These are phyloP conservation scores for Agapetus fuscipes DNA, from an alignment of 2,888 invertebrate species.

Conservation along the genomic window DNA sequence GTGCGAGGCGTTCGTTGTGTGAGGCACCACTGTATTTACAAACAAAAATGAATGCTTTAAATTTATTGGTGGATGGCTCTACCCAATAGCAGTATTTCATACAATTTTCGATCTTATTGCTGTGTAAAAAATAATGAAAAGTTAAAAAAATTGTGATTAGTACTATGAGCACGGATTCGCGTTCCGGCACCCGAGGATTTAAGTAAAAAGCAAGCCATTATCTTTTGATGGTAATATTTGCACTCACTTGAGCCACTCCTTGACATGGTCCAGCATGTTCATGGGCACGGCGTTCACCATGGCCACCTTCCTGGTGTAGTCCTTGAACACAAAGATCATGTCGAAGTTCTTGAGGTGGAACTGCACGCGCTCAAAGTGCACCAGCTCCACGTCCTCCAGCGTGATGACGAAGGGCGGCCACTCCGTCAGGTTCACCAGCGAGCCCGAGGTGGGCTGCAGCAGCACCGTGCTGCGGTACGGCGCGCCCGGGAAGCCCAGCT, in stretches of 20 bases:
- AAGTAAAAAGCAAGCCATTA: no score
- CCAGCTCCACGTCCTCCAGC: constrained; percentile 92
- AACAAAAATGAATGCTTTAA: no score
- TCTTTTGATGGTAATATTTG: no score
- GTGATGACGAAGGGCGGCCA: constrained; percentile 99
- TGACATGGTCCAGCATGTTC: constrained; percentile 98
- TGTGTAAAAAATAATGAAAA: no score
- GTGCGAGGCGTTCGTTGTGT: no score
- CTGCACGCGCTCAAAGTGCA: constrained; percentile 98
- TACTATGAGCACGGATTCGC: no score
- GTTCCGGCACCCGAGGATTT: no score
- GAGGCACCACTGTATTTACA: no score
- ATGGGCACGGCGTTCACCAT: constrained; percentile 99
- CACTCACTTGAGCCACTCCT: constrained; percentile 95
- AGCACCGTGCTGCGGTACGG: constrained; percentile 94
- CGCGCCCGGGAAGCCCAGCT: constrained; percentile 95
- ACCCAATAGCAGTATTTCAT: no score
- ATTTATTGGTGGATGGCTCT: no score
- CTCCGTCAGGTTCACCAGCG: constrained; percentile 92
- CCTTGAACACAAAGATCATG: constrained; percentile 99
- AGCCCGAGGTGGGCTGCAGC: constrained; percentile 96
- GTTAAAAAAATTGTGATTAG: no score
- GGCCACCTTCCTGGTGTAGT: constrained; percentile 86
- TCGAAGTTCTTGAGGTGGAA: constrained; percentile 99
- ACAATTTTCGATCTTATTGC: no score